Percentiles rank a stretch among this genome's conserved stretches.
Evolutionary conservation across 2,888 invertebrate species (phyloP).

Genomic region (Parnassius glacialis): DNA sequence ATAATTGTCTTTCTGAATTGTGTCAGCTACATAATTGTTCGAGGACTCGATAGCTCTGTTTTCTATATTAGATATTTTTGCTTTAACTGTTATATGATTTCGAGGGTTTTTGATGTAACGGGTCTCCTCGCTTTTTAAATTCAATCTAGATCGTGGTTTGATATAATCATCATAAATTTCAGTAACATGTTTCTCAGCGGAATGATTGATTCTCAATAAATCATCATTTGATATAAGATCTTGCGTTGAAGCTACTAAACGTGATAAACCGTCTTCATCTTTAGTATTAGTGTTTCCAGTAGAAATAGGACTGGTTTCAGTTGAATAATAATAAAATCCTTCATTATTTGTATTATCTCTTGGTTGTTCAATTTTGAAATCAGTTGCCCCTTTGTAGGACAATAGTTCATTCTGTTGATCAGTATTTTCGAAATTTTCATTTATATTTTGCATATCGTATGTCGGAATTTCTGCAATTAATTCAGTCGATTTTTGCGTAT

Average conservation of each 20-base stretch:
- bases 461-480: conserved; percentile 45
- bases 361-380: conserved; percentile 55
- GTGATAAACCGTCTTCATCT: conserved; percentile 62
- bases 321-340: conserved; percentile 56
- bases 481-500: conserved; percentile 45
- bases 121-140: conserved; percentile 40
- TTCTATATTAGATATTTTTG: conserved; percentile 60
- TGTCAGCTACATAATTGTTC: conserved; percentile 40
- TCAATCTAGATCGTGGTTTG: conserved; percentile 51
- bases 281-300: conserved; percentile 39
- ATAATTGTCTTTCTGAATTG: conserved; percentile 42
- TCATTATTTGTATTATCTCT: conserved; percentile 56
- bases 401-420: conserved; percentile 43
- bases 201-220: conserved; percentile 82
- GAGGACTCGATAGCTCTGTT: conserved; percentile 47
- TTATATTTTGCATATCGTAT: conserved; percentile 47
- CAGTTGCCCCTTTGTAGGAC: conserved; percentile 50
- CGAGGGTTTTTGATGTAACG: conserved; percentile 38
- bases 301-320: conserved; percentile 41
- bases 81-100: conserved; percentile 57
- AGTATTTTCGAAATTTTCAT: conserved; percentile 59
- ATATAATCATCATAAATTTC: conserved; percentile 59
- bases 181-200: conserved; percentile 56
- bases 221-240: conserved; percentile 84
- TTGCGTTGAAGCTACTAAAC: conserved; percentile 79